A percentile compares a stretch with the other conserved stretches of the same genome.
Conservation (phyloP, 2,113 vertebrate genomes). For the Passer montanus region DNA sequence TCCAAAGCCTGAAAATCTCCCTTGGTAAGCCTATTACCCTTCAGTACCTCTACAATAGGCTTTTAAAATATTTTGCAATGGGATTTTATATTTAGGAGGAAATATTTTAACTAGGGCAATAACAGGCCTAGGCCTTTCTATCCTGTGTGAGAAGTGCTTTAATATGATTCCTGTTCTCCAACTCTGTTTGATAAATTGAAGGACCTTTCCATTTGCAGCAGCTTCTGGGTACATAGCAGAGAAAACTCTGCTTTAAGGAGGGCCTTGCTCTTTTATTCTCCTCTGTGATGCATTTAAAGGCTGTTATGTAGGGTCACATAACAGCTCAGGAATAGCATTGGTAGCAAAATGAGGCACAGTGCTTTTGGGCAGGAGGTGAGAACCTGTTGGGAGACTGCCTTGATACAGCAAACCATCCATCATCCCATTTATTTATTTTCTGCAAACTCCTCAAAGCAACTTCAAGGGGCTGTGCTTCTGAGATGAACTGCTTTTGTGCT, state of each 20-base stretch:
- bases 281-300: neutral
- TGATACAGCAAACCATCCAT: neutral
- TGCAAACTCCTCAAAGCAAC: neutral
- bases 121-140: neutral
- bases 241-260: neutral
- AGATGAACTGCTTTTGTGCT: neutral
- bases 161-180: neutral
- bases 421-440: neutral
- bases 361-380: neutral
- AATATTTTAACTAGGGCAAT: neutral
- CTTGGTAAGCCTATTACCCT: neutral
- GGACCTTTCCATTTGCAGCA: neutral
- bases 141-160: neutral
- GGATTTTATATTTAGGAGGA: neutral
- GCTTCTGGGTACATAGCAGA: neutral
- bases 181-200: neutral
- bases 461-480: neutral
- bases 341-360: neutral
- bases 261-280: neutral
- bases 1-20: neutral
- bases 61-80: neutral
- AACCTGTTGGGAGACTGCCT: neutral
- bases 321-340: neutral
- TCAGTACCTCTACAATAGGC: neutral
- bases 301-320: neutral